Conservation (phyloP, 2,888 invertebrate genomes). For the Drosophila cognata region DNA sequence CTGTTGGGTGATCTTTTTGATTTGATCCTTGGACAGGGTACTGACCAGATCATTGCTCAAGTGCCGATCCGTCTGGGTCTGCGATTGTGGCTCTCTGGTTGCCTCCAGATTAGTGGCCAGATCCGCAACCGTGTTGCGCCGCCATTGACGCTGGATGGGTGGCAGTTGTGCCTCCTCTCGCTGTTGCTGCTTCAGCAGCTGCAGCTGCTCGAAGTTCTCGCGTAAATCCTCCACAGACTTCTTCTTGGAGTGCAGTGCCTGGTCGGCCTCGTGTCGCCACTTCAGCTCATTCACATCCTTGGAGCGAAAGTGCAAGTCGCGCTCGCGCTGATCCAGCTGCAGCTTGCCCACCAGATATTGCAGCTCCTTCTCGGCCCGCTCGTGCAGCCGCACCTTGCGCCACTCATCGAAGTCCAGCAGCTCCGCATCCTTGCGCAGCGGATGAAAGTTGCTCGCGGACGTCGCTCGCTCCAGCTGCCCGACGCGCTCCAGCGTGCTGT, state of each 20-base stretch:
- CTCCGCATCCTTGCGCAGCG: conserved; percentile 91
- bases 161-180: conserved; percentile 86
- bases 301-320: conserved; percentile 93
- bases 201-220: conserved; percentile 90
- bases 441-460: conserved; percentile 89
- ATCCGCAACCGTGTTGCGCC: conserved; percentile 93
- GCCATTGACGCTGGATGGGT: conserved; percentile 87
- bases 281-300: conserved; percentile 90
- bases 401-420: conserved; percentile 95
- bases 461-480: conserved; percentile 92
- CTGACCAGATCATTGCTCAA: conserved; percentile 92
- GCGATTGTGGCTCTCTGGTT: conserved; percentile 82
- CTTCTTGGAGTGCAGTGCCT: conserved; percentile 92
- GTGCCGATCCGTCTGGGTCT: conserved; percentile 86
- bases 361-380: conserved; percentile 93
- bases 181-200: conserved; percentile 85
- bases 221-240: conserved; percentile 95
- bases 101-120: conserved; percentile 92
- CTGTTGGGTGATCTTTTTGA: conserved; percentile 91
- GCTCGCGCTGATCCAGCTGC: conserved; percentile 91
- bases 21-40: conserved; percentile 93
- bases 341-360: conserved; percentile 91
- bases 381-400: conserved; percentile 92
- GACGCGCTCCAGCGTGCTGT: conserved; percentile 93
- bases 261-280: conserved; percentile 91